Base-by-base conservation (phyloP, 2,888 invertebrate species). In the Andrena camellia region DNA sequence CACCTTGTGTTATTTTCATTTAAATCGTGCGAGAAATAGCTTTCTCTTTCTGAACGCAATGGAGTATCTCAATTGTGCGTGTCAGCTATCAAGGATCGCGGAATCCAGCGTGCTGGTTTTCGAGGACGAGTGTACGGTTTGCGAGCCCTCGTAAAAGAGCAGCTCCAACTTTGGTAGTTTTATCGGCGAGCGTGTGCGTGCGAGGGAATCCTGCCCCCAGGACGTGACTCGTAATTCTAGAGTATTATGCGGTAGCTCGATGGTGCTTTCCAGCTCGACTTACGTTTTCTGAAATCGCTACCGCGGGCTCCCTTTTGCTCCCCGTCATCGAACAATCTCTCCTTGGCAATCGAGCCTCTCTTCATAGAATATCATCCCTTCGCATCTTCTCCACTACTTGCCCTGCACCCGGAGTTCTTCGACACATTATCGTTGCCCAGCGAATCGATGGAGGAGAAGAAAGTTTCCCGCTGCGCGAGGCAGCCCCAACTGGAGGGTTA, bases 221-320 rank as follows among this genome's bases (percentile, higher is more conserved):
- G 89, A 91, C 87, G 88, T 86, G 86, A 88, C 88, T 88, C 83
- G 86, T 92, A 92, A 92, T 91, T 92, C 90, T 86, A 90, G 89
- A 89, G 85, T 90, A 91, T 92, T 91, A 92, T 84, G 86, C 86
- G 86, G 90, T 89, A 90, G 90, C 87, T 76, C 78, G 66, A 60
- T 60, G 81, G 60, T 81, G 71, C 75, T 81, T 75, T 73, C 72
- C 66, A 66, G 60, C 72, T 64, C 59, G 72, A 59, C 66, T 81
- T 63, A 64, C 73, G 75, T 62, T 83, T 80, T 76, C 79, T 74
- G 23, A 76, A 84, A 77, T 72, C 62, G 69, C 71, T 72, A 72
- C 75, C 50, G 42, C 33, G n/a, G 67, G n/a, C 23, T 71, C 64
- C 64, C 62, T 57, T 54, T 63, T 50, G n/a, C 23, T 23, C 35